Evolutionary conservation across 2,113 vertebrate species (phyloP), one percentile per base, ranked within the genome.

Genomic region (Australoheros scitulus): DNA sequence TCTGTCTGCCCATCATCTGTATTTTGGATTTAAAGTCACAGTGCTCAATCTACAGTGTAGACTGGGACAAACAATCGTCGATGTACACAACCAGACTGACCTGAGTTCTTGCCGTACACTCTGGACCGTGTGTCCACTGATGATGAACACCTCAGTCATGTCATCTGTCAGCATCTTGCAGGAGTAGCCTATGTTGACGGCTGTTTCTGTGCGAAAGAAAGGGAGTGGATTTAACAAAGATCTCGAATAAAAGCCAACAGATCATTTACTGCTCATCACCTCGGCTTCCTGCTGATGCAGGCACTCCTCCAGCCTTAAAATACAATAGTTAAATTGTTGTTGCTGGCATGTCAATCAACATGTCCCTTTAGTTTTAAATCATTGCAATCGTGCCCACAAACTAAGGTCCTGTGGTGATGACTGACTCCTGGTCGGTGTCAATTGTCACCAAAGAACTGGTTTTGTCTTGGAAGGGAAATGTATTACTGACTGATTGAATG

Each of bases 131-230:
- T 96, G 96, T 18, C 97, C 97, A 0, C 96, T 96, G 61, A 99
- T 95, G 50, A 97, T 88, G 14, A 99, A 98, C 83, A 99, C 96
- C 84, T 98, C 97, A 0, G 96, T 95, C 97, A 97, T 97, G 79
- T 98, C 96, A 0, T 98, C 97, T 0, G 97, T 98, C 94, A 99
- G 92, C 98, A 99, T 98, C 95, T 99, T 99, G 93, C 97, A 99
- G 34, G 98, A 98, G 87, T 98, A 99, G 41, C 98, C 97, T 0
- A 99, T 98, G 91, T 98, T 98, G 88, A 98, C 97, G 0, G 98
- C 98, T 0, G 98, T 99, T 93, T 99, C 98, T 99, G 76, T 41
- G 0, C 15, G 75, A 81, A 55, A 26, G 24, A 81, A 52, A 3
- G 58, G 6, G n/a, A 34, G 50, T 11, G 26, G 18, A 13, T 29